A percentile compares a stretch with the other conserved stretches of the same genome.
phyloP scores from a whole-genome alignment of 2,113 vertebrate species.

The Ancistrus triradiatus region DNA sequence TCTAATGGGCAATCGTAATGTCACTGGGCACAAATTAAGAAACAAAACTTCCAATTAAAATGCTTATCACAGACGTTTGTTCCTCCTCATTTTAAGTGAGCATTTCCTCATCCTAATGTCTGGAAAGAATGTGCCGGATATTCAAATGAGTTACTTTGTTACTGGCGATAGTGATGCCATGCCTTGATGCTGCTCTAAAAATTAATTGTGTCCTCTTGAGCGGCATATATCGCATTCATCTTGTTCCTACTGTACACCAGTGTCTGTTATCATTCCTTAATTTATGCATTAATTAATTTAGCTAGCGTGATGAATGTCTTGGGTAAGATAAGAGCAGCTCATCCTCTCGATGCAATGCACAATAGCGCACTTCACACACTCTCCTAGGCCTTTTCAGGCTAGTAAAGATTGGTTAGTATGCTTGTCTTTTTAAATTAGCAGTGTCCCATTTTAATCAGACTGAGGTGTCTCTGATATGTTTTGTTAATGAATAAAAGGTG shows the following conservation, averaged over 20 bases:
- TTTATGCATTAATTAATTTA: slow-evolving; percentile 73
- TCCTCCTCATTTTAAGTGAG: slow-evolving; percentile 49
- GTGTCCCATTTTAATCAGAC: slow-evolving; percentile 18
- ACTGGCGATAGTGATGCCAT: slow-evolving; percentile 55
- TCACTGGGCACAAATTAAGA: slow-evolving; percentile 62
- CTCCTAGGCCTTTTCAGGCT: slow-evolving; percentile 47
- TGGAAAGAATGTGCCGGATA: slow-evolving; percentile 58
- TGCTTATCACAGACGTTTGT: slow-evolving; percentile 54
- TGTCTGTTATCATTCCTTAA: slow-evolving; percentile 68
- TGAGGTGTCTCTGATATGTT: slow-evolving; percentile 6
- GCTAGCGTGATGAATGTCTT: slow-evolving; percentile 67
- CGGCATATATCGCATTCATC: slow-evolving; percentile 64
- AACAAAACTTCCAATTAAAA: slow-evolving; percentile 67
- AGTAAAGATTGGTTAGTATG: slow-evolving; percentile 25
- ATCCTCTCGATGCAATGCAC: slow-evolving; percentile 42
- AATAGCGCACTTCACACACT: slow-evolving; percentile 47
- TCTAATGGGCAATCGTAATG: slow-evolving; percentile 58
- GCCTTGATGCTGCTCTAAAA: slow-evolving; percentile 59
- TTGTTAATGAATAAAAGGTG: slow-evolving; percentile 12
- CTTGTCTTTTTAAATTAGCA: slow-evolving; percentile 25
- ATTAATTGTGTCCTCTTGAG: slow-evolving; percentile 67
- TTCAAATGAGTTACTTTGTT: slow-evolving; percentile 72
- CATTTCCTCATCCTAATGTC: slow-evolving; percentile 62
- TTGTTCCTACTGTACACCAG: slow-evolving; percentile 60
- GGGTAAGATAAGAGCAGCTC: slow-evolving; percentile 57